Evolutionary conservation across 2,113 vertebrate species (phyloP), one percentile per base, ranked within the genome.

Genomic region (Saimiri boliviensis): DNA sequence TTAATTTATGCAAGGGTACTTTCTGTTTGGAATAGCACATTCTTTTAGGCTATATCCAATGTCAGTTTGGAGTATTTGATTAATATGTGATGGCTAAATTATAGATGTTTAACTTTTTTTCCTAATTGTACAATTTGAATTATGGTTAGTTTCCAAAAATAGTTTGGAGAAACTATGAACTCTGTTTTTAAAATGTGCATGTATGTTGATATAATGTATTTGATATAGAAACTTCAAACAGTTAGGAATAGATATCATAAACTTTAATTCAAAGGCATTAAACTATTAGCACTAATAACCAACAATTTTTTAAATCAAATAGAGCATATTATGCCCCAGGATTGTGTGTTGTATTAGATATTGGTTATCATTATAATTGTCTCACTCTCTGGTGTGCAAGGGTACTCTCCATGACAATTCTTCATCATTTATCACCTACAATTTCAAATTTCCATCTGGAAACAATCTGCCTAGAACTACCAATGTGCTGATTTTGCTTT

Each of bases 81-180:
- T 7, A 76, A 6, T 89, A 23, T 45, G 21, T 87, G 87, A 87
- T 89, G 1, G 56, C 94, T 90, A 86, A 73, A 52, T 91, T 45
- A 68, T 66, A 80, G 30, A 37, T 91, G 27, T 5, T 96, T 83
- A 90, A 92, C 16, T 25, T 85, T 84, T 80, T 86, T 74, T 81
- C 19, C 11, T 84, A 54, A 47, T 92, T 40, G 2, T 86, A 58
- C 37, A 76, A 68, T 86, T 90, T 86, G 40, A 95, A 90, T 87
- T 94, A 84, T 83, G 63, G n/a, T 96, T 47, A 49, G 76, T 96
- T 93, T 97, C 52, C 58, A 92, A 77, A 89, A 76, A 66, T 30
- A 49, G 30, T 88, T 76, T 77, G 35, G 40, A 68, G 88, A 90
- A 81, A 92, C 81, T 84, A 71, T 66, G 30, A 84, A 2, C 1